A percentile compares a stretch with the other conserved stretches of the same genome.
Evolutionary conservation across 2,888 invertebrate species (phyloP).

Genomic region (Molorchus minor): DNA sequence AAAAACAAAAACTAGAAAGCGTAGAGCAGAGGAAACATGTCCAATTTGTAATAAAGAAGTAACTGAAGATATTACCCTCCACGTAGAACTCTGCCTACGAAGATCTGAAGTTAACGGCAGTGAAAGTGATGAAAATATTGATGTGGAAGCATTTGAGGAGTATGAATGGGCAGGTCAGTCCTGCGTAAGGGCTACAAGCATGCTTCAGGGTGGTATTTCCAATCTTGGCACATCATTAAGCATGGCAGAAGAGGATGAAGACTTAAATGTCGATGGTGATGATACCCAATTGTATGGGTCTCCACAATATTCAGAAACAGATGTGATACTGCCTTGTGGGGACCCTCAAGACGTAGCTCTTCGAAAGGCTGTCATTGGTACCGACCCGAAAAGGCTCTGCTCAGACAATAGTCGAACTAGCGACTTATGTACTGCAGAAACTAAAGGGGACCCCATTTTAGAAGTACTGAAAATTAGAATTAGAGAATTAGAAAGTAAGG

Average conservation of each 20-base stretch:
- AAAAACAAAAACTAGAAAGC: conserved; percentile 73
- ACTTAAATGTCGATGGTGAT: conserved; percentile 87
- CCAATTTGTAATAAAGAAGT: conserved; percentile 83
- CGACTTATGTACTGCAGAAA: conserved; percentile 29
- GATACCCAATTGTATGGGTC: conserved; percentile 87
- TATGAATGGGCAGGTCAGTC: conserved; percentile 94
- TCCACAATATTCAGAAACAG: conserved; percentile 84
- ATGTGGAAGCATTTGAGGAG: conserved; percentile 85
- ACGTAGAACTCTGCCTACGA: conserved; percentile 75
- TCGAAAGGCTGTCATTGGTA: conserved; percentile 64
- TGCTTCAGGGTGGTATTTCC: conserved; percentile 74
- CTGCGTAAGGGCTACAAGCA: conserved; percentile 76
- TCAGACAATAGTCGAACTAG: conserved; percentile 27
- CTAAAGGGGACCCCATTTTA: conserved; percentile 65
- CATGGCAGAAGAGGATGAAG: conserved; percentile 70
- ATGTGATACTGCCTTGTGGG: conserved; percentile 70
- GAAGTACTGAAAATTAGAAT: conserved; percentile 81
- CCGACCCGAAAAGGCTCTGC: conserved; percentile 45
- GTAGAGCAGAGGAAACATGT: conserved; percentile 74
- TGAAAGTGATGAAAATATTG: conserved; percentile 80
- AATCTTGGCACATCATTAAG: conserved; percentile 63
- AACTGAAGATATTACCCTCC: conserved; percentile 74
- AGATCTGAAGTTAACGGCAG: conserved; percentile 61
- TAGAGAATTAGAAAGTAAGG: conserved; percentile 75
- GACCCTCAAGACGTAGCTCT: conserved; percentile 68